phyloP scores from a whole-genome alignment of 2,888 invertebrate species.

The Cerceris ruficornis region DNA sequence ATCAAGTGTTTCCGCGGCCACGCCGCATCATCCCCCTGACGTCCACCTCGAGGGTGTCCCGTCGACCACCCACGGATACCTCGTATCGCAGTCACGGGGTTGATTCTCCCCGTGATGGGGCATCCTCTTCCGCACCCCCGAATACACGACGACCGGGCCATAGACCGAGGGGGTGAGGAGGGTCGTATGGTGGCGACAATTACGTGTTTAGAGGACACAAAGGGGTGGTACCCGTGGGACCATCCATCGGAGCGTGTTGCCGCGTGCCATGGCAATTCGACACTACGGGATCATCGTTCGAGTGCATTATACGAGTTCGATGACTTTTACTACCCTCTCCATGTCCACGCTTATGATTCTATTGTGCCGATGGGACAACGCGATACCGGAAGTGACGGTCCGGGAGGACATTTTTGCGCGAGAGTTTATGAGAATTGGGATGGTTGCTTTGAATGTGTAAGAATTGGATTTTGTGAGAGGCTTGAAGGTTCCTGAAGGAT shows the following conservation, averaged over 20 bases:
- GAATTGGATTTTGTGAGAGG: too few relatives aligned
- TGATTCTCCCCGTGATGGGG: too few relatives aligned
- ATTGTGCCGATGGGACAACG: conserved; percentile 54
- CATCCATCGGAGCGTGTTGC: conserved; percentile 67
- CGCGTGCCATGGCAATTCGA: conserved; percentile 74
- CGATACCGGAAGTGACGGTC: conserved; percentile 4
- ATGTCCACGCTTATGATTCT: conserved; percentile 52
- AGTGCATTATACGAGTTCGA: conserved; percentile 56
- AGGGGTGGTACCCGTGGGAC: conserved; percentile 75
- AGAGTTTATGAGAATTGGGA: background rate
- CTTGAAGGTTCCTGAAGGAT: too few relatives aligned
- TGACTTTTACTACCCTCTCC: conserved; percentile 39
- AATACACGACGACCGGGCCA: conserved; percentile 23
- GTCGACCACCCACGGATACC: conserved; percentile 62
- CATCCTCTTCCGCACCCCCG: conserved; percentile 17
- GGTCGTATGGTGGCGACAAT: conserved; percentile 74
- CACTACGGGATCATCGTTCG: conserved; percentile 63
- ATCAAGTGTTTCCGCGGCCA: conserved; percentile 70
- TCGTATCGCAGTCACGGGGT: conserved; percentile 54
- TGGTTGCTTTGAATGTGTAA: too few relatives aligned
- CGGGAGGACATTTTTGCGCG: background rate
- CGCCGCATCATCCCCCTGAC: conserved; percentile 31
- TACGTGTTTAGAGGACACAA: conserved; percentile 77
- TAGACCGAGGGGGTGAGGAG: conserved; percentile 42
- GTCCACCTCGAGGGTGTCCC: conserved; percentile 16